Conservation (phyloP, 2,797 vertebrate genomes). For the Lophotriccus pileatus region DNA sequence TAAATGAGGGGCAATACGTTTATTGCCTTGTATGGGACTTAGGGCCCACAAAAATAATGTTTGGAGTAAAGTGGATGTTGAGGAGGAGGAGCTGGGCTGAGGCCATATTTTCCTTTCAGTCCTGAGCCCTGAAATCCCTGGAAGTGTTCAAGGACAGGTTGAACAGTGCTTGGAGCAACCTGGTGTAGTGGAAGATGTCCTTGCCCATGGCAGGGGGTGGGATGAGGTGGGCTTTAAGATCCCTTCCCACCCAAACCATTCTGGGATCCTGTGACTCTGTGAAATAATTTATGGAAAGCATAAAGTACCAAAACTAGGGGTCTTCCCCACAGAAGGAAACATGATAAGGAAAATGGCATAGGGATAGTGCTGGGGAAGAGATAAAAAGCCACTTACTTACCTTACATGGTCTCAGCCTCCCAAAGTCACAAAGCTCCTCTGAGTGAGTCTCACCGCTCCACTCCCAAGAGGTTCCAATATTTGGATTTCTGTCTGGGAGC, state of each 20-base stretch:
- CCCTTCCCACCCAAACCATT: neutral
- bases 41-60: neutral
- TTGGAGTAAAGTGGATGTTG: neutral
- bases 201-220: neutral
- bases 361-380: neutral
- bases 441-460: slow-evolving; percentile 54
- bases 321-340: neutral
- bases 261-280: neutral
- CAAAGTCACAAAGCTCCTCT: slow-evolving; percentile 2
- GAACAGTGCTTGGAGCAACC: neutral
- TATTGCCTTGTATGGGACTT: neutral
- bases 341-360: neutral
- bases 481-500: slow-evolving; percentile 4
- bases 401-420: slow-evolving; percentile 65
- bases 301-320: neutral
- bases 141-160: neutral
- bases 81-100: neutral
- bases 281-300: neutral
- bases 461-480: slow-evolving; percentile 46
- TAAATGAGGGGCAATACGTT: neutral
- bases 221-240: neutral
- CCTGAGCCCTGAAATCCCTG: neutral
- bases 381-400: slow-evolving; percentile 2
- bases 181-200: neutral
- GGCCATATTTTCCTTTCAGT: neutral